Conservation (phyloP, 2,888 invertebrate species). For the Zygaena filipendulae region DNA sequence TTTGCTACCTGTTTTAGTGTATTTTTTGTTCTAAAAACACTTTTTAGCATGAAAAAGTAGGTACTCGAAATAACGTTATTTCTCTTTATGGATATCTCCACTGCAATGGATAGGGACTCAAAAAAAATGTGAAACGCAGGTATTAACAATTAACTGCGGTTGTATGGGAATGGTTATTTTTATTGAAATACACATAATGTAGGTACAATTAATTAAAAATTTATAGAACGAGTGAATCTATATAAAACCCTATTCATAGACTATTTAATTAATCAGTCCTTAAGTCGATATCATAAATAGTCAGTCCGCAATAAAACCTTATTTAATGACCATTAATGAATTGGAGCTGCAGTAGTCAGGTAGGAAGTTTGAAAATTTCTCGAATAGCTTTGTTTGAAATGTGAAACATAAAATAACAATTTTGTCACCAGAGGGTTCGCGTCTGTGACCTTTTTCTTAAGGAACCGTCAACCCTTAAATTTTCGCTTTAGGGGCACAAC, state of each 20-base stretch:
- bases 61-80: too few relatives aligned
- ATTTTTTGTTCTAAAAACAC: too few relatives aligned
- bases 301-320: conserved; percentile 44
- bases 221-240: not conserved
- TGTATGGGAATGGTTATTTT: too few relatives aligned
- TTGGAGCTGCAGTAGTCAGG: conserved; percentile 56
- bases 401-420: conserved; percentile 42
- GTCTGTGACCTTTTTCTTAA: too few relatives aligned
- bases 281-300: conserved; percentile 39
- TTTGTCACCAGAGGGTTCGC: conserved; percentile 26
- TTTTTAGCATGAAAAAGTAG: too few relatives aligned
- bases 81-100: too few relatives aligned
- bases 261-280: conserved; percentile 51
- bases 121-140: too few relatives aligned
- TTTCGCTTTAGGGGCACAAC: too few relatives aligned
- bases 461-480: too few relatives aligned
- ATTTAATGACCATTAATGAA: conserved; percentile 56
- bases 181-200: not conserved
- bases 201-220: not conserved
- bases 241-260: conserved; percentile 39
- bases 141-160: too few relatives aligned
- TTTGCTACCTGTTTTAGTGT: conserved; percentile 7
- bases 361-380: conserved; percentile 35
- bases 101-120: too few relatives aligned
- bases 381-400: conserved; percentile 38